Evolutionary conservation across 2,888 invertebrate genomes (phyloP), one percentile per base, ranked within the genome.

Genomic region (Rhamphomyia laevipes): DNA sequence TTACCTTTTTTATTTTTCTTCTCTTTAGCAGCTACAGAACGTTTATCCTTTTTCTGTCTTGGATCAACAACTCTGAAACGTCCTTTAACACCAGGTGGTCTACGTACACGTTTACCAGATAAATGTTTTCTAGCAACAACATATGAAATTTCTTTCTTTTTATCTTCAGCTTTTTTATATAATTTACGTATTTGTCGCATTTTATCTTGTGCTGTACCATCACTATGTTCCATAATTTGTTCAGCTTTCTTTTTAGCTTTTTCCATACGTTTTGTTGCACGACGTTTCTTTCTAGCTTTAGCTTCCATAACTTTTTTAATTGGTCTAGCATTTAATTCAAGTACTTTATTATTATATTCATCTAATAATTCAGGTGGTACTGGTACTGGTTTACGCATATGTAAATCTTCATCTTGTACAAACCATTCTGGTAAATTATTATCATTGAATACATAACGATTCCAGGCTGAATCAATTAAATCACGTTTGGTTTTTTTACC

Each of bases 301-400:
- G 99, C 99, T 73, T 99, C 95, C 57, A 94, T 81, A 0, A 99
- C 89, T 72, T 99, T 99, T 74, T 97, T 99, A 53, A 97, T 94
- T 13, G 99, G 94, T 53, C 94, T 77, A 0, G 86, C 87, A 70
- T 99, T 92, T 37, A 99, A 81, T 57, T 93, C 95, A 65, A 84
- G 77, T 13, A 86, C 71, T 58, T 81, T 78, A 56, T 85, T 85
- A 58, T 84, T 82, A 67, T 96, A 96, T 61, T 93, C 88, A 38
- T 86, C 81, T 0, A 89, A 81, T 48, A 89, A 74, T 68, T 85
- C 86, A 71, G 86, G 84, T 6, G 93, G 88, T 31, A 97, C 88
- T 4, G 90, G 88, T 11, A 84, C 72, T 50, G 82, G 82, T 64
- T 84, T 86, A 56, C 75, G 80, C 84, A 89, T 90, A 62, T 96